Evolutionary conservation across 2,888 invertebrate genomes (phyloP).

Genomic region (Abrostola tripartita): DNA sequence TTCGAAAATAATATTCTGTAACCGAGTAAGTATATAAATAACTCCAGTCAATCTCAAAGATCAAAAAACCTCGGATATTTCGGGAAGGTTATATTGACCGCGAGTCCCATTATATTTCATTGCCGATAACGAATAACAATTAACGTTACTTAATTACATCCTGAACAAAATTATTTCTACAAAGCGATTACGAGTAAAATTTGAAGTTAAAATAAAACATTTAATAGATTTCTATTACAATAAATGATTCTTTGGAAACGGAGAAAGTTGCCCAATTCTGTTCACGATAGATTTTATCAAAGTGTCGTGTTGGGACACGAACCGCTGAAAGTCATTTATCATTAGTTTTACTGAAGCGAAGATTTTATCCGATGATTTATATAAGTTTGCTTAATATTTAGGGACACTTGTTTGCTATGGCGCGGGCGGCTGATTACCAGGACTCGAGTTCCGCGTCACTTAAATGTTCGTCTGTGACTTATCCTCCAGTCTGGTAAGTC

Average conservation of each 20-base stretch:
- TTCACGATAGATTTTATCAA: conserved; percentile 28
- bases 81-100: background rate
- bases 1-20: no score
- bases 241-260: conserved; percentile 18
- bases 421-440: background rate
- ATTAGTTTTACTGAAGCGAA: background rate
- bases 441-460: no score
- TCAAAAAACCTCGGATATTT: conserved; percentile 3
- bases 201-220: conserved; percentile 10
- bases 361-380: conserved; percentile 18
- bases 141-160: conserved; percentile 21
- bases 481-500: no score
- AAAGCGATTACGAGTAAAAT: conserved; percentile 17
- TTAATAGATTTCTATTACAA: conserved; percentile 23
- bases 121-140: conserved; percentile 10
- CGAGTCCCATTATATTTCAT: conserved; percentile 8
- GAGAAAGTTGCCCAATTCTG: conserved; percentile 24
- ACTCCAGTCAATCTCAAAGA: conserved; percentile 7
- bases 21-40: background rate
- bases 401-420: no score
- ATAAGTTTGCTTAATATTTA: conserved; percentile 5
- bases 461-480: no score
- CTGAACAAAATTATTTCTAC: conserved; percentile 24
- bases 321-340: conserved; percentile 18
- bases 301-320: conserved; percentile 17